Evolutionary conservation across 2,888 invertebrate species (phyloP), one percentile per base, ranked within the genome.

Genomic region (Scelioninae gen. 1): DNA sequence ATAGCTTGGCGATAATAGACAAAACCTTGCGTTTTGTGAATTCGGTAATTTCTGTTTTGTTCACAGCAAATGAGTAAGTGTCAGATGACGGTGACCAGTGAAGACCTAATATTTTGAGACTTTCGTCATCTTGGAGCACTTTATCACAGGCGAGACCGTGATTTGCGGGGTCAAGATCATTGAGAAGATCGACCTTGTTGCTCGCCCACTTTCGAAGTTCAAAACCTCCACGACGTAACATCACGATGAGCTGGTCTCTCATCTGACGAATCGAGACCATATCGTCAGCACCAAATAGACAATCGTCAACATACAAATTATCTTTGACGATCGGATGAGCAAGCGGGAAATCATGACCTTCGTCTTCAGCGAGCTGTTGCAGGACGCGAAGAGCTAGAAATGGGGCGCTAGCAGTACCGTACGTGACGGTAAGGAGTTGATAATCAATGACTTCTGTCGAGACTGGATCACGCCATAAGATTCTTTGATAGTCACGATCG

Each of bases 281-380:
- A 32, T 55, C 55, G n/a, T 55, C 32, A 31, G 55, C 55, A 6
- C 58, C 55, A 13, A 55, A 32, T 9, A 55, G 5, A 8, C 55
- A 40, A n/a, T 58, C 58, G 43, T 58, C 58, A 7, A 58, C 56
- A 11, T 53, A 53, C 5, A 53, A 53, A n/a, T 53, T 53, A 11
- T 47, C 47, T 5, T 47, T 47, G 11, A 47, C n/a, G 47, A 47
- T 47, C 47, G 47, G 8, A 5, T 5, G n/a, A 15, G 47, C 47
- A 11, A 47, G 47, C 6, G 15, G 47, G 47, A 47, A 47, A 5
- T 47, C 5, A 6, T 11, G 5, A 13, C 47, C 47, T 47, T 47
- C 47, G 47, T 47, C 47, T 6, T 8, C n/a, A 11, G 15, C 47
- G n/a, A 47, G 47, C 15, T 47, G 47, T 47, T 47, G 5, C n/a